Conservation (phyloP, 2,113 vertebrate genomes). For the Nannobrachium achirus region DNA sequence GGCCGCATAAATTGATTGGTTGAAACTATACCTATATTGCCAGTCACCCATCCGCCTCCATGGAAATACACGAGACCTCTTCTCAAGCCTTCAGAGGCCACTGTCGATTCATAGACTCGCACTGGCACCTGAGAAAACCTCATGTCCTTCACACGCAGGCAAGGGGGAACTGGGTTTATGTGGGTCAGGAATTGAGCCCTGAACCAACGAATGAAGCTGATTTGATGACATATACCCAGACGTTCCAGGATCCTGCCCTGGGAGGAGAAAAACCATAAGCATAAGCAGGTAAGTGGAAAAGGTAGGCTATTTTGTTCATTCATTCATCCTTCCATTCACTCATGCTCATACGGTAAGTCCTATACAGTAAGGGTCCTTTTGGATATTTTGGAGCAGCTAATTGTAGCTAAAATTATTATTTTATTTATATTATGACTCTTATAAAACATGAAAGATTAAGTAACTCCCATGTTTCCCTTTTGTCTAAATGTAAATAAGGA, state of each 20-base stretch:
- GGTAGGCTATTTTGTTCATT: not conserved
- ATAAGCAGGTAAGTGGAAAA: constrained; percentile 9
- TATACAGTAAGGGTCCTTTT: too few relatives aligned
- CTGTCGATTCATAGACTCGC: constrained; percentile 82
- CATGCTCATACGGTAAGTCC: too few relatives aligned
- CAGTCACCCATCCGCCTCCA: constrained; percentile 81
- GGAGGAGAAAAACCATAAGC: constrained; percentile 5
- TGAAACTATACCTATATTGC: constrained; percentile 81
- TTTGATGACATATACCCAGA: constrained; percentile 78
- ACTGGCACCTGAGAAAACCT: constrained; percentile 79
- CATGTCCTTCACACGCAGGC: constrained; percentile 79
- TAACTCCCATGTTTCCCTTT: not conserved
- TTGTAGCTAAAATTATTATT: too few relatives aligned
- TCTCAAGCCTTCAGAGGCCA: constrained; percentile 51
- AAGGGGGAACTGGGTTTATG: constrained; percentile 36
- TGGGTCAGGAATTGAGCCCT: constrained; percentile 40
- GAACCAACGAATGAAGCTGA: constrained; percentile 75
- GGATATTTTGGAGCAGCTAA: too few relatives aligned
- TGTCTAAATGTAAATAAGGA: not conserved
- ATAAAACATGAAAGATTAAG: not conserved
- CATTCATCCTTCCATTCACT: not conserved
- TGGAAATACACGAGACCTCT: constrained; percentile 85
- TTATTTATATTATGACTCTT: not conserved
- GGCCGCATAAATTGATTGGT: too few relatives aligned
- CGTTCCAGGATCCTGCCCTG: constrained; percentile 85